Conservation (phyloP, 2,888 invertebrate genomes). For the Rhagophthalmus giganteus region DNA sequence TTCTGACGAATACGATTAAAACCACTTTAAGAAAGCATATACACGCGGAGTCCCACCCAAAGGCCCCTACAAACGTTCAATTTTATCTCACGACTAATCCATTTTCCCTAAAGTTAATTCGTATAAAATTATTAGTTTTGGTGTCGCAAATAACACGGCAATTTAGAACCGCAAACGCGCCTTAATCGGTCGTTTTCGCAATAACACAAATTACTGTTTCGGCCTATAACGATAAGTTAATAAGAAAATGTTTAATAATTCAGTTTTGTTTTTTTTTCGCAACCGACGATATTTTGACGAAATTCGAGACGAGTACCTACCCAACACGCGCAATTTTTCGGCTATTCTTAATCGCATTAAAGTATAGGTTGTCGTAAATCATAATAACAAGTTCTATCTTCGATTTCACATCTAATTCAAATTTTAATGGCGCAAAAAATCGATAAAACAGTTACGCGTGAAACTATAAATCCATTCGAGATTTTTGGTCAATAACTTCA, state of each 20-base stretch:
- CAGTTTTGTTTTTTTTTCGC: too few species aligned
- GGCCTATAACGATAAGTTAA: too few species aligned
- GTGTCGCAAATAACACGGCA: slow-evolving; percentile 1
- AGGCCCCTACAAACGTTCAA: too few species aligned
- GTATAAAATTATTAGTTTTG: background rate
- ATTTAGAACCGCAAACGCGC: slow-evolving; percentile 11
- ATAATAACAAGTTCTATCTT: slow-evolving; percentile 13
- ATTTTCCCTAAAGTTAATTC: too few species aligned
- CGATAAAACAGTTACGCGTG: slow-evolving; percentile 5
- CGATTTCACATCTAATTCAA: slow-evolving; percentile 14
- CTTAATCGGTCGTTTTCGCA: slow-evolving; percentile 10
- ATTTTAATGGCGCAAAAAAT: slow-evolving; percentile 11
- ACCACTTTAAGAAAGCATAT: too few species aligned
- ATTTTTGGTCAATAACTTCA: slow-evolving; percentile 11
- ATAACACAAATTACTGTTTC: too few species aligned
- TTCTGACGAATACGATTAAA: too few species aligned
- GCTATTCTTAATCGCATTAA: slow-evolving; percentile 11
- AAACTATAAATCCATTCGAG: slow-evolving; percentile 5
- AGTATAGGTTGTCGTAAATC: slow-evolving; percentile 13
- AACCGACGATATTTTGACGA: slow-evolving; percentile 18
- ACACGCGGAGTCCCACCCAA: too few species aligned
- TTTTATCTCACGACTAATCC: too few species aligned
- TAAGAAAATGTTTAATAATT: slow-evolving; percentile 5
- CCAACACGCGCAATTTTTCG: slow-evolving; percentile 15
- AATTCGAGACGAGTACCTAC: slow-evolving; percentile 2